Percentiles rank a stretch among this genome's conserved stretches.
These are phyloP conservation scores for Acleris cristana DNA, from an alignment of 2,888 invertebrate genomes.

Conservation along the genomic window DNA sequence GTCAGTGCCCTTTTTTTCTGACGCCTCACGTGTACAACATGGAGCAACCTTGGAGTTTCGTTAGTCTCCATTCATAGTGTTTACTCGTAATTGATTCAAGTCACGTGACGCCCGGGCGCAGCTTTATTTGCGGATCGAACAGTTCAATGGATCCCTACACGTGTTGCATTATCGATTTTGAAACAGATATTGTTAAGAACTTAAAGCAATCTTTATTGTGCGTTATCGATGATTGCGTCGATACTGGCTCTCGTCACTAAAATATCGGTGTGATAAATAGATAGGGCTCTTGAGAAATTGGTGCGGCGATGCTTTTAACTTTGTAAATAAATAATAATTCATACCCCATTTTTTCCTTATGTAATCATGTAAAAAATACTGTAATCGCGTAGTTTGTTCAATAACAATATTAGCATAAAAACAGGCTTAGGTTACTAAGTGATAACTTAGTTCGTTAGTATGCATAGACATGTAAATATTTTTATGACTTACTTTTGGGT, in stretches of 20 bases:
- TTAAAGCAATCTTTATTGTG: slow-evolving; percentile 29
- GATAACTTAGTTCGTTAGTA: not conserved
- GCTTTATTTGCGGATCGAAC: slow-evolving; percentile 28
- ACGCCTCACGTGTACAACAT: slow-evolving; percentile 66
- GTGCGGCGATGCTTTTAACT: not conserved
- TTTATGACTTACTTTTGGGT: not conserved
- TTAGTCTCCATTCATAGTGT: slow-evolving; percentile 49
- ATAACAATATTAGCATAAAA: no score
- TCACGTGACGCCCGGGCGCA: slow-evolving; percentile 46
- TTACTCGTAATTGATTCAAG: slow-evolving; percentile 16
- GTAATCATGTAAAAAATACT: no score
- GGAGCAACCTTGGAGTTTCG: slow-evolving; percentile 46
- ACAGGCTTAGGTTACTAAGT: not conserved
- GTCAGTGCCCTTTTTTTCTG: slow-evolving; percentile 82
- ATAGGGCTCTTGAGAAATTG: slow-evolving; percentile 19
- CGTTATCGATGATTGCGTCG: slow-evolving; percentile 14
- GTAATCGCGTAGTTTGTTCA: no score
- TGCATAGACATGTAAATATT: not conserved
- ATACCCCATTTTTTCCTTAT: not conserved
- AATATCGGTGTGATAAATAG: slow-evolving; percentile 20
- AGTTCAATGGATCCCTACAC: slow-evolving; percentile 29
- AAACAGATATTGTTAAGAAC: slow-evolving; percentile 10
- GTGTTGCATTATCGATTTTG: slow-evolving; percentile 22
- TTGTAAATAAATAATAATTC: not conserved
- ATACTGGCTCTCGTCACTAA: slow-evolving; percentile 16